A percentile compares a stretch with the other conserved stretches of the same genome.
Conservation (phyloP, 1,140 invertebrate genomes). For the Drosophila asahinai region DNA sequence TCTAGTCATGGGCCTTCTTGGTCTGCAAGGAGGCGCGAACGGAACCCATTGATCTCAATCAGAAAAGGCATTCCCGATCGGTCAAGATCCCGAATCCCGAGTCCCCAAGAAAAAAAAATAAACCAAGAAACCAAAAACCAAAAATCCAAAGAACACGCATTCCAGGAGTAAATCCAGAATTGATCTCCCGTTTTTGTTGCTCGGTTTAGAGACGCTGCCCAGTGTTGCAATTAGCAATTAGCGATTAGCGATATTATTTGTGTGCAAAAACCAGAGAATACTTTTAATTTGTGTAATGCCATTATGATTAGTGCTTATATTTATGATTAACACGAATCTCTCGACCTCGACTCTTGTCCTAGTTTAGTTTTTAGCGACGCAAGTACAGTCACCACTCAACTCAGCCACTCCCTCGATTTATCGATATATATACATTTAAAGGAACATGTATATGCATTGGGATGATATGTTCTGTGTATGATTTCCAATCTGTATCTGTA, state of each 20-base stretch:
- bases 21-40: slow-evolving; percentile 13
- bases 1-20: slow-evolving; percentile 34
- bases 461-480: slow-evolving; percentile 32
- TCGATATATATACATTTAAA: background rate
- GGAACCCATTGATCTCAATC: slow-evolving; percentile 41
- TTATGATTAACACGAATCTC: slow-evolving; percentile 61
- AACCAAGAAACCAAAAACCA: slow-evolving; percentile 21
- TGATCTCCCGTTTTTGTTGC: slow-evolving; percentile 33
- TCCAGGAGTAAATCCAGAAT: slow-evolving; percentile 23
- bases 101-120: slow-evolving; percentile 9
- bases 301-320: slow-evolving; percentile 45
- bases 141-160: slow-evolving; percentile 11
- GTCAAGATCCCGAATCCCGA: slow-evolving; percentile 18
- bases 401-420: slow-evolving; percentile 17
- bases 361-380: slow-evolving; percentile 42
- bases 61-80: slow-evolving; percentile 13
- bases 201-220: slow-evolving; percentile 43
- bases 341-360: slow-evolving; percentile 14
- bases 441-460: slow-evolving; percentile 2
- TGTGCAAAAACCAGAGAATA: slow-evolving; percentile 60
- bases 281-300: slow-evolving; percentile 66
- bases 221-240: slow-evolving; percentile 14
- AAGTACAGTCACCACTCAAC: slow-evolving; percentile 29
- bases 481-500: slow-evolving; percentile 47
- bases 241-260: slow-evolving; percentile 73